phyloP scores from a whole-genome alignment of 2,888 invertebrate species.

The Ephialtes manifestator region DNA sequence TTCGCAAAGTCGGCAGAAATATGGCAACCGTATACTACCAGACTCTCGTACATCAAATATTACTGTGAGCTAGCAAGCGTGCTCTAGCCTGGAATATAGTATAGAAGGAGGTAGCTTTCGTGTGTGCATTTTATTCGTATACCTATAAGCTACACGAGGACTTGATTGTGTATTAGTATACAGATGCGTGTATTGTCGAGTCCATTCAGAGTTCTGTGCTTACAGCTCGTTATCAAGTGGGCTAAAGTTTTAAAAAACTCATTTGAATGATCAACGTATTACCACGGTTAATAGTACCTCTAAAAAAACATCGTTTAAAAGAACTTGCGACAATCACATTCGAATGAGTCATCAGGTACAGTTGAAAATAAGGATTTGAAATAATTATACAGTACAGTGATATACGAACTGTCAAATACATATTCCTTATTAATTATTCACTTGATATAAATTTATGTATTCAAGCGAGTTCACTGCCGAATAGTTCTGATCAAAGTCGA shows the following conservation, averaged over 20 bases:
- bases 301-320: too few species aligned
- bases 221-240: neutral
- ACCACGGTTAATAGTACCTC: too few species aligned
- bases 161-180: neutral
- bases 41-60: constrained; percentile 82
- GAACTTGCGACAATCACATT: too few species aligned
- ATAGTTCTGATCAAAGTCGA: too few species aligned
- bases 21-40: constrained; percentile 78
- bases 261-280: neutral
- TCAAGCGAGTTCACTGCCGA: too few species aligned
- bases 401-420: too few species aligned
- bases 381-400: too few species aligned
- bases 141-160: neutral
- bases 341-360: too few species aligned
- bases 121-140: constrained; percentile 31
- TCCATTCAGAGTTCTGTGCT: neutral
- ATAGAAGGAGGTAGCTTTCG: constrained; percentile 17
- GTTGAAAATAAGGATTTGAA: too few species aligned
- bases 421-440: too few species aligned
- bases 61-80: constrained; percentile 70
- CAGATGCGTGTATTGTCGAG: neutral
- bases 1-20: constrained; percentile 83
- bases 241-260: neutral
- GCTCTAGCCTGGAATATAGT: constrained; percentile 47
- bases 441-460: too few species aligned